Percentiles rank a stretch among this genome's conserved stretches.
phyloP scores from a whole-genome alignment of 2,888 invertebrate species.

The Drepanosiphum platanoidis region DNA sequence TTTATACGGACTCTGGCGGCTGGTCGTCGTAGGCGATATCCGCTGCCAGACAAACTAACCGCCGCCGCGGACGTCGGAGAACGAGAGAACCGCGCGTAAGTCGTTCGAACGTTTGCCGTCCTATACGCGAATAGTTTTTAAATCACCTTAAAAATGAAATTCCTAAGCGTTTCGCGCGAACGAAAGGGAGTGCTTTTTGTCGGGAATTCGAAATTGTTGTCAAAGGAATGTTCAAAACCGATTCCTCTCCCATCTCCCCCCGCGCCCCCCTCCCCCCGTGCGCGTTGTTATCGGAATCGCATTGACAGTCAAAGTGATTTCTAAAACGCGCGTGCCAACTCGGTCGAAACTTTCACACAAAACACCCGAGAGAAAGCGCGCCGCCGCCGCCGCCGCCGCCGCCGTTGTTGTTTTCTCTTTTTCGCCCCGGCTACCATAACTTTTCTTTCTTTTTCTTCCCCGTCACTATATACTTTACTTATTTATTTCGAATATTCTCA shows the following conservation, averaged over 20 bases:
- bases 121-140: constrained; percentile 22
- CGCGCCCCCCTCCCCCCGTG: too few relatives aligned
- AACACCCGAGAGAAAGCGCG: neutral
- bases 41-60: too few relatives aligned
- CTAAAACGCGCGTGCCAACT: constrained; percentile 46
- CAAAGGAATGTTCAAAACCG: constrained; percentile 41
- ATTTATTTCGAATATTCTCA: constrained; percentile 31
- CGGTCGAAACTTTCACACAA: constrained; percentile 31
- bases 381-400: too few relatives aligned
- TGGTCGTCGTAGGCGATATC: too few relatives aligned
- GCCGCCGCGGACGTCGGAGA: too few relatives aligned
- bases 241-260: too few relatives aligned
- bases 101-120: too few relatives aligned
- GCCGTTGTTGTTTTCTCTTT: constrained; percentile 36
- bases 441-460: constrained; percentile 4
- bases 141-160: constrained; percentile 44
- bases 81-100: too few relatives aligned
- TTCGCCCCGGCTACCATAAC: neutral
- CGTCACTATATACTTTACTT: neutral
- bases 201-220: constrained; percentile 26
- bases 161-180: neutral
- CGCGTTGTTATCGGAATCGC: constrained; percentile 45
- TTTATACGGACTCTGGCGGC: too few relatives aligned
- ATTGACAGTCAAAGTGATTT: constrained; percentile 55
- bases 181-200: constrained; percentile 4